Base-by-base conservation (phyloP, 2,797 vertebrate species). In the Catostomus latipinnis region DNA sequence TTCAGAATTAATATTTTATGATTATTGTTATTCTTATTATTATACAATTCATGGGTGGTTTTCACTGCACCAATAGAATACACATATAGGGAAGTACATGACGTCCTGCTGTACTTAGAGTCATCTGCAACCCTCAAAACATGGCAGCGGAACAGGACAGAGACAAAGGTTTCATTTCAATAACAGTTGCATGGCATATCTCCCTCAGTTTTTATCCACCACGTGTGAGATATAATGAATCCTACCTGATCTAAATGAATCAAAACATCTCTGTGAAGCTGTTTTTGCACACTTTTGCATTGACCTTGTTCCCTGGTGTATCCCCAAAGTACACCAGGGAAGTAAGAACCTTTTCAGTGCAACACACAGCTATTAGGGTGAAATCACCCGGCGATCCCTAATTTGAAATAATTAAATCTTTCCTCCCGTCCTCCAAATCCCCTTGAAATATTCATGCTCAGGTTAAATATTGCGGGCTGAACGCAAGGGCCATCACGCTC, bases 351-450 rank as follows among this genome's bases (percentile, higher is more conserved):
- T 53, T 77, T 70, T 71, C 56, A 43, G 48, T 48, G 14, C 45
- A 43, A 71, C 80, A 58, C 57, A 54, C 22, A 45, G 67, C 81
- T 77, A 74, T 82, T 86, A 76, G 60, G 76, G 76, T 80, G 72
- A 76, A 85, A 84, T 87, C 87, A 88, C 72, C 71, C 63, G 52
- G 62, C 68, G 80, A 77, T 61, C 80, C 73, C 73, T 86, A 88
- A 84, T 88, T 84, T 82, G 63, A 79, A 85, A 86, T 88, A 88
- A 88, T 87, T 85, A 85, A 84, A 86, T 86, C 80, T 82, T 85
- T 82, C 83, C 86, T 85, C 80, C 74, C 78, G 84, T 87, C 85
- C 88, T 84, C 81, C 65, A 83, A 86, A 85, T 87, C 82, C 82
- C 84, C 82, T 82, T 89, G 86, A 88, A 88, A 88, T 84, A 85